Conservation (phyloP, 2,113 vertebrate species). For the Trachemys scripta region DNA sequence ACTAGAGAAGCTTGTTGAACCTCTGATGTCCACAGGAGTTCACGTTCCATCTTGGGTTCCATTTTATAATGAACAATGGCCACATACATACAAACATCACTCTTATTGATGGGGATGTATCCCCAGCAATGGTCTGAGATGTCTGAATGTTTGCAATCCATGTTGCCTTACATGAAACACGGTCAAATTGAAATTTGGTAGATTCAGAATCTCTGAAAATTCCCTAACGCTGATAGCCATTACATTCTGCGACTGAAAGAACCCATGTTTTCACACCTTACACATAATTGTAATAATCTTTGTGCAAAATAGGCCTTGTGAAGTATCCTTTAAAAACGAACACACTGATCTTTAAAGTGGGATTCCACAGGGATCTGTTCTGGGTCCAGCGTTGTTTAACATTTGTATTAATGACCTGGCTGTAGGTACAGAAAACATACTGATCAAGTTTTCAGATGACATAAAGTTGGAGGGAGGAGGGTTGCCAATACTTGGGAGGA, state of each 20-base stretch:
- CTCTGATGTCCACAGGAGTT: background rate
- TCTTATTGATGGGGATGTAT: background rate
- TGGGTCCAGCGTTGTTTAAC: too few relatives aligned
- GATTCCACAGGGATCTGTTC: too few relatives aligned
- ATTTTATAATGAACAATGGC: background rate
- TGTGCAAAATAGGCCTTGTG: too few relatives aligned
- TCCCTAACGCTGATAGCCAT: background rate
- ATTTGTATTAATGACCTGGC: too few relatives aligned
- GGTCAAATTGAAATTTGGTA: background rate
- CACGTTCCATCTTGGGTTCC: rapidly evolving
- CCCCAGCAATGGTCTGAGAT: background rate
- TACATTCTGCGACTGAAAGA: background rate
- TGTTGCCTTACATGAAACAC: background rate
- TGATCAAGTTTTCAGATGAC: too few relatives aligned
- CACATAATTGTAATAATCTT: too few relatives aligned
- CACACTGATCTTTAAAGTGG: too few relatives aligned
- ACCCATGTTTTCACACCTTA: too few relatives aligned
- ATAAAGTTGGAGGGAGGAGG: too few relatives aligned
- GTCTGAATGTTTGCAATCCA: background rate
- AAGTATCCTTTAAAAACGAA: too few relatives aligned
- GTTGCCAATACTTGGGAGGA: too few relatives aligned
- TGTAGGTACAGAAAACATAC: too few relatives aligned
- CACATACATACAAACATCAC: background rate
- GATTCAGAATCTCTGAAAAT: background rate
- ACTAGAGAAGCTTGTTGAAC: background rate